Base-by-base conservation (phyloP, 2,113 vertebrate species). In the Tonatia bakeri region DNA sequence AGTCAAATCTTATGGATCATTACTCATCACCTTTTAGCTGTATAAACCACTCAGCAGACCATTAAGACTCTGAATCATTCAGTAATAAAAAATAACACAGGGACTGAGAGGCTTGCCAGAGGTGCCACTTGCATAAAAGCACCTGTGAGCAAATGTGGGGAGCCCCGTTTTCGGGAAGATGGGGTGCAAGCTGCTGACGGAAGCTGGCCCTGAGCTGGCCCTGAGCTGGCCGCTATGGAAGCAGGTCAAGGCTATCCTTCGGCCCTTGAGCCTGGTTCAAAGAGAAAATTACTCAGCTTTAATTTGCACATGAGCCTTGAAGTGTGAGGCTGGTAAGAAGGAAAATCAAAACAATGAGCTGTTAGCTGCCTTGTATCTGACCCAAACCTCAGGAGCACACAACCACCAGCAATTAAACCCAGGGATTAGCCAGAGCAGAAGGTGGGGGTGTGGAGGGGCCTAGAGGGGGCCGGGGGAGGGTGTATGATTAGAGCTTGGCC, bases 21-120 rank as follows among this genome's bases (percentile, higher is more conserved):
- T 38, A 59, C 81, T 83, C 56, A 83, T 73, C 31, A 82, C 73
- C 50, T 70, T 64, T 83, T 80, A 75, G 84, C 16, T 61, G 12
- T 38, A 50, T 24, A 67, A 73, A 73, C 38, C 19, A 28, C 47
- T n/a, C 36, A 80, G 50, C 43, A 82, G 3, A 2, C 47, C 8
- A 1, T 79, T 36, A 82, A n/a, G 28, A 20, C 69, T 77, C 84
- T 69, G 75, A 65, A 84, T 92, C 86, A 43, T 79, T 94, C 31
- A 52, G 12, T 40, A 79, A 65, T 72, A 65, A 84, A 31, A 80
- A 69, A 20, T 40, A 52, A 65, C 31, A 11, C 16, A 52, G 16
- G 10, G n/a, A 5, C 36, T 7, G 10, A 56, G 64, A 56, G 59
- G 36, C 19, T 14, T 2, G 1, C 6, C 3, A 0, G 94, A 28